Conservation (phyloP, 2,113 vertebrate species). For the Podocnemis expansa region DNA sequence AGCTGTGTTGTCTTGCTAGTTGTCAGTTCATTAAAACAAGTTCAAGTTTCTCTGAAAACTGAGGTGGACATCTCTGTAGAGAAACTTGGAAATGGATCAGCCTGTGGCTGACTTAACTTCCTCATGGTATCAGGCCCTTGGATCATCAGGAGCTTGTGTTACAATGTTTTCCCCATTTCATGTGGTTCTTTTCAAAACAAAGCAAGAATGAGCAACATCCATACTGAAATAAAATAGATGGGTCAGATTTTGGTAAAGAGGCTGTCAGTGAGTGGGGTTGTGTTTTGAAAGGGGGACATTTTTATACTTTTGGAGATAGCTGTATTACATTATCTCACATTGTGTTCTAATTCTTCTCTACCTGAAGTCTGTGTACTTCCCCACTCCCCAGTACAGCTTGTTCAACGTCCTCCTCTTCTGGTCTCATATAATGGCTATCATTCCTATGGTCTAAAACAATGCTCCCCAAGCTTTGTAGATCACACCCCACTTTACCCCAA, state of each 20-base stretch:
- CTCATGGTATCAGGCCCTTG: not conserved
- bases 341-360: fast-evolving
- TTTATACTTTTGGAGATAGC: not conserved
- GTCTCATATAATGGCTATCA: not conserved
- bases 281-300: not conserved
- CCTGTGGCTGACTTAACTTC: not conserved
- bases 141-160: not conserved
- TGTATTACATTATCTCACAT: fast-evolving
- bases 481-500: no score
- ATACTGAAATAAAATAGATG: not conserved
- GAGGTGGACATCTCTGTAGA: not conserved
- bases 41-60: not conserved
- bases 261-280: not conserved
- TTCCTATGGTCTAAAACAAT: fast-evolving
- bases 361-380: not conserved
- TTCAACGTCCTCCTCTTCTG: not conserved
- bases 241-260: not conserved
- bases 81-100: not conserved
- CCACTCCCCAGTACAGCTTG: not conserved
- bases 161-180: not conserved
- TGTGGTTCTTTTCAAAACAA: not conserved
- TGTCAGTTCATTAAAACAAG: not conserved
- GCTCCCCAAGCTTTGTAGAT: no score
- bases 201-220: not conserved
- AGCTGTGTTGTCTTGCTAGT: not conserved